Base-by-base conservation (phyloP, 1,140 invertebrate genomes). In the Akabosia matsudoensis region DNA sequence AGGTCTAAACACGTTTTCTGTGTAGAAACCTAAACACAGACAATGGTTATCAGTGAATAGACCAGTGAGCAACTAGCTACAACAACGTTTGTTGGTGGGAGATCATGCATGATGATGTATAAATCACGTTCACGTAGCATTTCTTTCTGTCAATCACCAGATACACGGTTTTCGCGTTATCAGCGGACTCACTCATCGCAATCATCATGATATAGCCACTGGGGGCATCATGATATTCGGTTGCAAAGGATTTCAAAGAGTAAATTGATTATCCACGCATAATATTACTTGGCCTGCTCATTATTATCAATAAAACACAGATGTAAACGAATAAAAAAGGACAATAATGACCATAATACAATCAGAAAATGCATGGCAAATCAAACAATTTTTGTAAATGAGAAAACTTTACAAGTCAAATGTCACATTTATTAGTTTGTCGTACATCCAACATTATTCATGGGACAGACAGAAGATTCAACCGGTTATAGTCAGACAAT, bases 151-250 rank as follows among this genome's bases (percentile, higher is more conserved):
- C 61, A 67, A 30, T 67, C 61, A 67, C 7, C 3, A 67, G 28
- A 2, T 30, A 30, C 24, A 67, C 10, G 22, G 61, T 31, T 22
- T 13, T 67, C 7, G 61, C 28, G 24, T 22, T 67, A 67, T 67
- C 61, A 67, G 2, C 61, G 14, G 18, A 45, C 37, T 61, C 22
- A 61, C 26, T 10, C 61, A 22, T 67, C 61, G 4, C 31, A 67
- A 28, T 67, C 1, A 30, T 67, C 61, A 67, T 67, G 61, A 67
- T 67, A 67, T 67, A 30, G 61, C 61, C 7, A 67, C 31, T 67
- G 61, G 61, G 61, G 61, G 61, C 61, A 67, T 67, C 61, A 31
- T 67, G 61, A 67, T 67, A 67, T 67, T 67, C 26, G 13, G 31
- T 67, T 67, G 10, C 28, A 31, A 67, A 67, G 2, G 37, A 18